A percentile compares a stretch with the other conserved stretches of the same genome.
Evolutionary conservation across 2,113 vertebrate species (phyloP).

Genomic region (Hemibagrus wyckioides): DNA sequence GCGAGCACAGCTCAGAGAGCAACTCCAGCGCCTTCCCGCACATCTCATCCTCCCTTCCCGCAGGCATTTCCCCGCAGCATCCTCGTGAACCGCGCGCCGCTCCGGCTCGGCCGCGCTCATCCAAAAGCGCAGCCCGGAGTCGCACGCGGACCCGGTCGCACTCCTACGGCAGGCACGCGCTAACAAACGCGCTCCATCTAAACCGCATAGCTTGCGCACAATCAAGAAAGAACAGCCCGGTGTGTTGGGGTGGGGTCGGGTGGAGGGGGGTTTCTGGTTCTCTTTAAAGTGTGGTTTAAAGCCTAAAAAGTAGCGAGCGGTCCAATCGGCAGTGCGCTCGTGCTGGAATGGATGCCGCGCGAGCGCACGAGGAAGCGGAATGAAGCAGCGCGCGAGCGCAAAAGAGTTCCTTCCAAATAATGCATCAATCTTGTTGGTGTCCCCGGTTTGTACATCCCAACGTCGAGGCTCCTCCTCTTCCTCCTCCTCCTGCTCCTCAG

Average conservation of each 20-base stretch:
- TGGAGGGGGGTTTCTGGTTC: too few relatives aligned
- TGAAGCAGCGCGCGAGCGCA: neutral
- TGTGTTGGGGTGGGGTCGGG: too few relatives aligned
- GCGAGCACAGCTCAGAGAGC: constrained; percentile 92
- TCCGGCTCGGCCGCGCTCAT: constrained; percentile 53
- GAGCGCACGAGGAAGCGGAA: neutral
- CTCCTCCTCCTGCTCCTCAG: neutral
- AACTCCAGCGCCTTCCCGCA: constrained; percentile 96
- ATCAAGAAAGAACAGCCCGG: too few relatives aligned
- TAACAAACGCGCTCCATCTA: neutral
- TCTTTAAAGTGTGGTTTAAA: neutral
- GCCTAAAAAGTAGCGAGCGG: neutral
- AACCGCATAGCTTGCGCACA: constrained; percentile 3
- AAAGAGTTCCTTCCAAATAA: constrained; percentile 13
- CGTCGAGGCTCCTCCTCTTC: constrained; percentile 25
- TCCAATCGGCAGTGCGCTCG: neutral
- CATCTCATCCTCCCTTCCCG: constrained; percentile 95
- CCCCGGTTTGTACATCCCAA: neutral
- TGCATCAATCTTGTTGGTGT: neutral
- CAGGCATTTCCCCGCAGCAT: constrained; percentile 98
- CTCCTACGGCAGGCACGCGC: constrained; percentile 3
- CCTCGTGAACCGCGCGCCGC: constrained; percentile 78
- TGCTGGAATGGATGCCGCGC: neutral
- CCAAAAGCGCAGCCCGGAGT: constrained; percentile 44
- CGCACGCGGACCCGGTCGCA: neutral